Percentiles rank a stretch among this genome's conserved stretches.
Evolutionary conservation across 2,888 invertebrate species (phyloP).

Genomic region (Bursaphelenchus okinawaensis): DNA sequence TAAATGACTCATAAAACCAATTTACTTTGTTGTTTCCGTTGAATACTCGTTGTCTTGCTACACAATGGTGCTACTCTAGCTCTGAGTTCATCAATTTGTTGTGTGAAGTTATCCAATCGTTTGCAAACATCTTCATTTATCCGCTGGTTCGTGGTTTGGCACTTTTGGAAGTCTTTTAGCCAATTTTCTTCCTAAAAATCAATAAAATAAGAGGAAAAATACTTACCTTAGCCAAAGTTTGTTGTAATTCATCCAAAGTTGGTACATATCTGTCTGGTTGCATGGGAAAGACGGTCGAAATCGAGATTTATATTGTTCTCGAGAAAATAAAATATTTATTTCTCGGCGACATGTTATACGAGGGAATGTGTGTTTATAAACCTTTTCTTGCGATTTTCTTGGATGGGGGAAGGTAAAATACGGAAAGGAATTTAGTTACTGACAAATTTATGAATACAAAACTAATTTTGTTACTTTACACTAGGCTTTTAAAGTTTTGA

Average conservation of each 20-base stretch:
- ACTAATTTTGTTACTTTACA: no score
- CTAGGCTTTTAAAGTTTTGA: no score
- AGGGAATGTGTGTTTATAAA: no score
- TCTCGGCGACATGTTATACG: background rate
- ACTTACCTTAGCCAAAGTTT: conserved; percentile 14
- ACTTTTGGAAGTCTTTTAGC: conserved; percentile 42
- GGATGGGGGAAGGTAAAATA: no score
- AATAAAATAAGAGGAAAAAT: background rate
- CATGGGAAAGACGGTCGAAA: background rate
- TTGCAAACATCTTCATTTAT: conserved; percentile 25
- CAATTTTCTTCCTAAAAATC: conserved; percentile 52
- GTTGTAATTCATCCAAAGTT: conserved; percentile 5
- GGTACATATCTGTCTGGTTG: background rate
- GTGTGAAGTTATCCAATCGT: conserved; percentile 37
- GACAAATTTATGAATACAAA: no score
- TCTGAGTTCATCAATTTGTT: conserved; percentile 39
- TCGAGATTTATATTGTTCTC: background rate
- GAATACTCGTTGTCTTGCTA: conserved; percentile 47
- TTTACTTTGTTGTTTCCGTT: conserved; percentile 53
- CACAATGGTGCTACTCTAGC: conserved; percentile 52
- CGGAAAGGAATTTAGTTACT: no score
- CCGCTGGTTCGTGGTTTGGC: conserved; percentile 37
- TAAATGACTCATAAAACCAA: no score
- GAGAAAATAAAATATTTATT: background rate
- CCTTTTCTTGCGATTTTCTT: no score